Percentiles rank a stretch among this genome's conserved stretches.
Evolutionary conservation across 2,888 invertebrate species (phyloP).

Genomic region (Coenonympha glycerion): DNA sequence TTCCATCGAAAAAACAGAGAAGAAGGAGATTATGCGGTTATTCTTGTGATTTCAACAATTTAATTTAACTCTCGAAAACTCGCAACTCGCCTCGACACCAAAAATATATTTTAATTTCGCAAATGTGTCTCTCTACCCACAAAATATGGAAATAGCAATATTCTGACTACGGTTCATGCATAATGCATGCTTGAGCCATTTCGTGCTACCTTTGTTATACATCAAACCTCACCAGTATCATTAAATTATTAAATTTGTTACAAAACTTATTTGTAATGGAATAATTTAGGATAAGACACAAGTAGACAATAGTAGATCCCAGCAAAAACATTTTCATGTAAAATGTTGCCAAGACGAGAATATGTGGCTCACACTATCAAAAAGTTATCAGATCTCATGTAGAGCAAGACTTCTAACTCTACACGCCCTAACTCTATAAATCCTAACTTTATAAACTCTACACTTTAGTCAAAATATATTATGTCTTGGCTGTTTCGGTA

Average conservation of each 20-base stretch:
- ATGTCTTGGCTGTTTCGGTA: too few relatives aligned
- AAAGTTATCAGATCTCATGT: too few relatives aligned
- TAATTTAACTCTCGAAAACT: background rate
- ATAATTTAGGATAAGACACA: too few relatives aligned
- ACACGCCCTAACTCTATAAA: too few relatives aligned
- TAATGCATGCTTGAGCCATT: slow-evolving; percentile 29
- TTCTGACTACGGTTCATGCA: slow-evolving; percentile 31
- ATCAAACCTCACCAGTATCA: slow-evolving; percentile 17
- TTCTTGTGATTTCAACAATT: background rate
- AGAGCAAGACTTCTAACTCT: too few relatives aligned
- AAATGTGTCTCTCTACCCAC: slow-evolving; percentile 29
- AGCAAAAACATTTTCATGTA: too few relatives aligned
- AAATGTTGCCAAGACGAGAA: too few relatives aligned
- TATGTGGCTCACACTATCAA: too few relatives aligned
- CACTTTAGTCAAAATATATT: too few relatives aligned
- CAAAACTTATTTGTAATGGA: background rate
- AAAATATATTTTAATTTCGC: slow-evolving; percentile 35
- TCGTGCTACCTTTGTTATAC: slow-evolving; percentile 24
- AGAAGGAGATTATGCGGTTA: background rate
- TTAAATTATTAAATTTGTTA: background rate
- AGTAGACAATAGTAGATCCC: too few relatives aligned
- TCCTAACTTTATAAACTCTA: too few relatives aligned
- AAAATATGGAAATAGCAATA: slow-evolving; percentile 32
- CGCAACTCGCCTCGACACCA: slow-evolving; percentile 1
- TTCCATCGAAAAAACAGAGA: too few relatives aligned